Percentiles rank a stretch among this genome's conserved stretches.
These are phyloP conservation scores for Leucophenga varia DNA, from an alignment of 1,140 invertebrate species.

Conservation along the genomic window DNA sequence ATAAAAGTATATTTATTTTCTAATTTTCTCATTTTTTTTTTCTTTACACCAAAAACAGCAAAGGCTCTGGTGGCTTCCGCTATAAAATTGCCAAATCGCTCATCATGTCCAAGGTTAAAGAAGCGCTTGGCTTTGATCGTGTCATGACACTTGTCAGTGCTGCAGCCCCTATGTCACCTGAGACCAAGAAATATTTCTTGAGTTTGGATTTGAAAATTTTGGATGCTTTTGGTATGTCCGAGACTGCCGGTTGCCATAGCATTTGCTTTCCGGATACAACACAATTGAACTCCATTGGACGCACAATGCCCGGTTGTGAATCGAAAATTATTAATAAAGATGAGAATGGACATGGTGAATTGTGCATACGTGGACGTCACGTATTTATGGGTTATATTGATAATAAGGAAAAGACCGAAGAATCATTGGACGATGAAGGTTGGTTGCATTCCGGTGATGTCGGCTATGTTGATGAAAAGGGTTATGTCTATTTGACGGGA, in stretches of 20 bases:
- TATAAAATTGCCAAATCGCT: conserved; percentile 53
- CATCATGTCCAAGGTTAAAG: conserved; percentile 69
- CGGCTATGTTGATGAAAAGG: conserved; percentile 73
- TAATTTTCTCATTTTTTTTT: not conserved
- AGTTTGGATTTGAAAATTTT: conserved; percentile 81
- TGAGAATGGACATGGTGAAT: conserved; percentile 78
- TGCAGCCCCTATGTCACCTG: conserved; percentile 81
- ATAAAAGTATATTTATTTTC: too few species aligned
- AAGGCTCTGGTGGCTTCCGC: conserved; percentile 42
- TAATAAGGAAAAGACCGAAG: conserved; percentile 75
- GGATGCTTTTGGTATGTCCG: conserved; percentile 86
- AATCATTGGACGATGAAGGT: conserved; percentile 65
- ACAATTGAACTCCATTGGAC: conserved; percentile 70
- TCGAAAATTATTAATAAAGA: conserved; percentile 73
- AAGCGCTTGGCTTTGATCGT: conserved; percentile 74
- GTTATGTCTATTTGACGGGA: conserved; percentile 81
- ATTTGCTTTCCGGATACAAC: conserved; percentile 60
- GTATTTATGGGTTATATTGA: conserved; percentile 90
- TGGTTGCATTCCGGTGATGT: conserved; percentile 86
- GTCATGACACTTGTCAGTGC: conserved; percentile 70
- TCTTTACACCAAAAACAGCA: conserved; percentile 21
- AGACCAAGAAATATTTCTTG: conserved; percentile 85
- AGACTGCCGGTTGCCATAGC: conserved; percentile 75
- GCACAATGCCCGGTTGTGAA: conserved; percentile 64
- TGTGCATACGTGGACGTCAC: conserved; percentile 78